These are phyloP conservation scores for Paragorgia papillata DNA, from an alignment of 92 coral and sea anemone genomes.

Conservation along the genomic window DNA sequence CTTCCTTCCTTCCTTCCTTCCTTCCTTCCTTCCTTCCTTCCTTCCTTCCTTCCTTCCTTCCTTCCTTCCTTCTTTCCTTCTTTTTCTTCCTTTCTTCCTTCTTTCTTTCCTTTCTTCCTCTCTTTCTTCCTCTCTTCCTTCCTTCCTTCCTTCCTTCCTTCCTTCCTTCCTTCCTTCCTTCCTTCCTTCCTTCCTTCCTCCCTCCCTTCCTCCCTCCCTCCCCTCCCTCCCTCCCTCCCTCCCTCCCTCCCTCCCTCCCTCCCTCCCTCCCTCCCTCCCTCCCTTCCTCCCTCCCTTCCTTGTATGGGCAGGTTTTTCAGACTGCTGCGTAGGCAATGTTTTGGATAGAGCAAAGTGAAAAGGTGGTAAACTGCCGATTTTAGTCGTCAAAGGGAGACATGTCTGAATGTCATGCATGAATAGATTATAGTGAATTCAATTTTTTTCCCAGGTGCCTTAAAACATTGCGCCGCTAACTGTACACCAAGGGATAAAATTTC, in stretches of 20 bases:
- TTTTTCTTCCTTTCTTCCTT: not conserved
- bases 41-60: not conserved
- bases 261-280: too few species aligned
- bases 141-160: conserved; percentile 9
- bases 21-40: not conserved
- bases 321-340: too few species aligned
- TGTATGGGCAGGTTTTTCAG: too few species aligned
- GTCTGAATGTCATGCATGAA: too few species aligned
- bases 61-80: not conserved
- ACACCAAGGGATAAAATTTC: conserved; percentile 52
- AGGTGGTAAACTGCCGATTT: too few species aligned
- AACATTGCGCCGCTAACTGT: conserved; percentile 60
- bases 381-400: too few species aligned
- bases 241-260: too few species aligned
- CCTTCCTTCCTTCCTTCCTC: conserved; percentile 22
- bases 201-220: conserved; percentile 1
- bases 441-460: conserved; percentile 75
- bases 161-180: conserved; percentile 15
- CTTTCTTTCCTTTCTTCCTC: not conserved
- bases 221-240: conserved; percentile 10
- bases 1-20: not conserved
- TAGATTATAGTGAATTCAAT: too few species aligned
- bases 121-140: not conserved
- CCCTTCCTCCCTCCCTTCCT: too few species aligned
- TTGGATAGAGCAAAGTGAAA: too few species aligned